Percentiles rank a stretch among this genome's conserved stretches.
Evolutionary conservation across 2,113 vertebrate species (phyloP).

Genomic region (Alosa alosa): DNA sequence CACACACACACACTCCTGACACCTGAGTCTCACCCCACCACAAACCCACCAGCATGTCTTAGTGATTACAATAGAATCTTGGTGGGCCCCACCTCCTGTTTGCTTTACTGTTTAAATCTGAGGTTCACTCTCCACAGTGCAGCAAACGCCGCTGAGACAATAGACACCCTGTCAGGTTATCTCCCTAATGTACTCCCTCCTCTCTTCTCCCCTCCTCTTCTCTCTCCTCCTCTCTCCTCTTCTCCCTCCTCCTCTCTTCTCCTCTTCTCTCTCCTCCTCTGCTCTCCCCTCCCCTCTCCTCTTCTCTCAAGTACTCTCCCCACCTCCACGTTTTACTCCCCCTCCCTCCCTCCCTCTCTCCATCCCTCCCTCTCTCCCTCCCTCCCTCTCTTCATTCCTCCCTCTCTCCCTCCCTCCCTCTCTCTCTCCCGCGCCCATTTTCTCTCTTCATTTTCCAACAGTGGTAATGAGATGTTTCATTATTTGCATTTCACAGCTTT

Average conservation of each 20-base stretch:
- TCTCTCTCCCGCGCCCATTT: conserved; percentile 3
- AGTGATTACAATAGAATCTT: conserved; percentile 27
- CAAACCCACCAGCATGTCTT: neutral
- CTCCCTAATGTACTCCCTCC: conserved; percentile 39
- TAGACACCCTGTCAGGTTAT: conserved; percentile 55
- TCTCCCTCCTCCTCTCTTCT: neutral
- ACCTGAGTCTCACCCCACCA: neutral
- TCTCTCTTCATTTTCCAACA: conserved; percentile 63
- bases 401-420: neutral
- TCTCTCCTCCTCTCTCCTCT: neutral
- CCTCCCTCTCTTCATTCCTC: neutral
- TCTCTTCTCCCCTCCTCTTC: neutral
- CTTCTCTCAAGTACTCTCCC: neutral
- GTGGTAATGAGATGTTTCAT: conserved; percentile 79
- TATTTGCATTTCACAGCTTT: conserved; percentile 78
- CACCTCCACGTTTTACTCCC: neutral
- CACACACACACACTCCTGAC: neutral
- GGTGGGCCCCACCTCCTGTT: conserved; percentile 41
- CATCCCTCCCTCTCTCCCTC: neutral
- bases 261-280: neutral
- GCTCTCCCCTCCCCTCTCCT: neutral
- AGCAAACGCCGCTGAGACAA: conserved; percentile 50
- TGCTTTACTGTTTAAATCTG: conserved; percentile 46
- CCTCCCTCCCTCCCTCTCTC: neutral
- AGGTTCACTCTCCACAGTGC: conserved; percentile 34